Percentiles rank a stretch among this genome's conserved stretches.
Conservation (phyloP, 2,888 invertebrate species). For the Thera obeliscata region DNA sequence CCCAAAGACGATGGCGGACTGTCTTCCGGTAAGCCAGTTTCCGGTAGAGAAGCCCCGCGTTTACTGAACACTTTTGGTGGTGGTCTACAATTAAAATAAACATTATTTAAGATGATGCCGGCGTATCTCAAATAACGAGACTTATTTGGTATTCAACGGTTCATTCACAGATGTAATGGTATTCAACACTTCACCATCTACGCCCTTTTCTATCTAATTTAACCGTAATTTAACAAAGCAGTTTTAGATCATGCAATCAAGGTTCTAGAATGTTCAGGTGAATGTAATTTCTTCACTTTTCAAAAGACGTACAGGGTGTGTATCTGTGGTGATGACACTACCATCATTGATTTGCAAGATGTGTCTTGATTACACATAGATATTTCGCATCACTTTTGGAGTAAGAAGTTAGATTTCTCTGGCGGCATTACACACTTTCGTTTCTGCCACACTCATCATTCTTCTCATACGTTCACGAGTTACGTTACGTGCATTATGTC, state of each 20-base stretch:
- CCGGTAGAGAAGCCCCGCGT: constrained; percentile 83
- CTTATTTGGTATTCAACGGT: no score
- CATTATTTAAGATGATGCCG: neutral
- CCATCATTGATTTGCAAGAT: neutral
- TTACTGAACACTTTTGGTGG: constrained; percentile 86
- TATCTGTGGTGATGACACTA: no score
- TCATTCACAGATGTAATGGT: no score
- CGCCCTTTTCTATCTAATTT: no score
- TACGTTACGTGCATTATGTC: constrained; percentile 23
- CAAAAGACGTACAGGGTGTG: no score
- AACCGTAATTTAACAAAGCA: no score
- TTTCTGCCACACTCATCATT: constrained; percentile 26
- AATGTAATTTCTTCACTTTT: no score
- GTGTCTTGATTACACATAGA: neutral
- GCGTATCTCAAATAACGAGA: no score
- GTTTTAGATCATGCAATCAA: no score
- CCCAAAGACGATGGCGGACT: constrained; percentile 80
- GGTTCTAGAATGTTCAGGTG: no score
- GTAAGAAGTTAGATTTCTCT: constrained; percentile 23
- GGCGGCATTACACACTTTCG: constrained; percentile 18
- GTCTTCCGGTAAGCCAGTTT: constrained; percentile 81
- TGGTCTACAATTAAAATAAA: constrained; percentile 67
- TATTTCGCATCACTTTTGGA: constrained; percentile 15
- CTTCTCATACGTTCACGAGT: constrained; percentile 20
- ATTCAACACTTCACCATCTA: no score